phyloP scores from a whole-genome alignment of 1,140 invertebrate species.

The Dendroctonus valens region DNA sequence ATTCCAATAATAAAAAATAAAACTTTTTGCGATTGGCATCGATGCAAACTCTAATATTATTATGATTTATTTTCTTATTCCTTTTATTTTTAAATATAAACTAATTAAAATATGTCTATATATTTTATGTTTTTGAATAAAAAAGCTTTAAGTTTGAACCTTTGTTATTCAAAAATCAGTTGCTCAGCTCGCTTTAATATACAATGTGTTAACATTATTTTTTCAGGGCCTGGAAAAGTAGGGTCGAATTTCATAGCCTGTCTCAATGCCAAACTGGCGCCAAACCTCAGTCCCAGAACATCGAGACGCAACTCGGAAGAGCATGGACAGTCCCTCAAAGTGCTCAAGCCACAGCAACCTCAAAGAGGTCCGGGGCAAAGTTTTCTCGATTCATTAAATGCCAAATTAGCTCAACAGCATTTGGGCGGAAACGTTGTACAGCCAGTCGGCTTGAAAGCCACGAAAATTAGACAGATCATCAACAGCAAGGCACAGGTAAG shows the following conservation, averaged over 20 bases:
- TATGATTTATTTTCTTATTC: too few species aligned
- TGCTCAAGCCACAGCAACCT: slow-evolving; percentile 37
- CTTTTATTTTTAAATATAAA: too few species aligned
- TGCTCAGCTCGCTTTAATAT: too few species aligned
- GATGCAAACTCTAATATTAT: too few species aligned
- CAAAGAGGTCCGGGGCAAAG: slow-evolving; percentile 52
- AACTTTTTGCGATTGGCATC: too few species aligned
- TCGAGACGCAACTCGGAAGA: slow-evolving; percentile 49
- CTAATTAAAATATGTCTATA: too few species aligned
- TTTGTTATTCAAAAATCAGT: too few species aligned
- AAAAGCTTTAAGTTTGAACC: too few species aligned
- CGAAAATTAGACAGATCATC: slow-evolving; percentile 60
- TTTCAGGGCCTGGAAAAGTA: slow-evolving; percentile 53
- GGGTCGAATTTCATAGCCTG: slow-evolving; percentile 68
- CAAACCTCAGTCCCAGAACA: slow-evolving; percentile 57
- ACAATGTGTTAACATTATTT: background rate
- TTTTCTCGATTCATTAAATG: slow-evolving; percentile 74
- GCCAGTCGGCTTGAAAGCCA: slow-evolving; percentile 48
- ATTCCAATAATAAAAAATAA: too few species aligned
- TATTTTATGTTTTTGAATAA: too few species aligned
- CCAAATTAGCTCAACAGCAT: slow-evolving; percentile 67
- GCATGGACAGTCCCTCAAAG: slow-evolving; percentile 47
- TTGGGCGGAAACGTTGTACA: slow-evolving; percentile 51
- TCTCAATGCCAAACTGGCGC: slow-evolving; percentile 68
- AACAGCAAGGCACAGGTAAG: slow-evolving; percentile 65